Evolutionary conservation across 1,140 invertebrate species (phyloP).

Genomic region (Drosophila seguyi): DNA sequence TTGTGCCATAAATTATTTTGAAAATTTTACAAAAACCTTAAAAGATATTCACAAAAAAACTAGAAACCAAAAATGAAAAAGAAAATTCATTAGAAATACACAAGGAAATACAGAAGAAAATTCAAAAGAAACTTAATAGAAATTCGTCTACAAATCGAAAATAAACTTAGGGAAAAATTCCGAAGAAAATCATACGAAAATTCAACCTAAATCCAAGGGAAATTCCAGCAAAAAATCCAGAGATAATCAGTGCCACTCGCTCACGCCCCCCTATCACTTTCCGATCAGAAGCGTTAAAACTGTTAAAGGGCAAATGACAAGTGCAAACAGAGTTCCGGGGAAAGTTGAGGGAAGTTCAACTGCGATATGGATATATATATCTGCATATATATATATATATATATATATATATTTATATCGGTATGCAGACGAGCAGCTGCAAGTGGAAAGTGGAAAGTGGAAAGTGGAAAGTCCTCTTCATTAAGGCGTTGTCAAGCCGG

Average conservation of each 20-base stretch:
- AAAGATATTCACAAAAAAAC: background rate
- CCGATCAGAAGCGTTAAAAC: constrained; percentile 43
- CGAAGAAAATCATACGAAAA: background rate
- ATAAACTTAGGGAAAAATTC: background rate
- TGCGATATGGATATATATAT: constrained; percentile 39
- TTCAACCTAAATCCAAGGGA: background rate
- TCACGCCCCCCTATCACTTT: constrained; percentile 48
- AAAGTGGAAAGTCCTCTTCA: constrained; percentile 17
- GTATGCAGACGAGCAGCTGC: constrained; percentile 4
- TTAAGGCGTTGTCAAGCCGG: constrained; percentile 33
- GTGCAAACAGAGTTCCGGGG: constrained; percentile 47
- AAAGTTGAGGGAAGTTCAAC: constrained; percentile 39
- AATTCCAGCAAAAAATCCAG: background rate
- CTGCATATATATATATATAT: background rate
- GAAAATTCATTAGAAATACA: background rate
- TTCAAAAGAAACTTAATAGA: no score
- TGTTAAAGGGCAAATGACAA: constrained; percentile 62
- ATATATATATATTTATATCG: constrained; percentile 3
- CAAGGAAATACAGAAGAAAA: background rate
- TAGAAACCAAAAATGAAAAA: background rate
- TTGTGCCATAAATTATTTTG: no score
- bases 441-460: constrained; percentile 14
- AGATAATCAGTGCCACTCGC: constrained; percentile 21
- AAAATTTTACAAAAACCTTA: no score
- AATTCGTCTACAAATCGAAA: background rate